Base-by-base conservation (phyloP, 2,113 vertebrate species). In the Brachionichthys hirsutus region DNA sequence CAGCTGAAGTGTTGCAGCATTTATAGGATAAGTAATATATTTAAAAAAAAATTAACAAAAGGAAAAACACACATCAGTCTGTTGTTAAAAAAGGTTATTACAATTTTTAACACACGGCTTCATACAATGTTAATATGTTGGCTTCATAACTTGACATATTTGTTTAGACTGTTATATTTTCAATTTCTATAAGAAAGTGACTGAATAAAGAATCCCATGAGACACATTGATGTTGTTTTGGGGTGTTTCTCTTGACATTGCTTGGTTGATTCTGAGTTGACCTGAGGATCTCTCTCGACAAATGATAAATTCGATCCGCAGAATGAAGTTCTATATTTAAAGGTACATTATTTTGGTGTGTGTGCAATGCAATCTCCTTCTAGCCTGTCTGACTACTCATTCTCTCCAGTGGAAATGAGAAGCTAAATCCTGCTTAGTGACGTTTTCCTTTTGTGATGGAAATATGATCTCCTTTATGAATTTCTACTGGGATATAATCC, bases 401-500 rank as follows among this genome's bases (percentile, higher is more conserved):
- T 43, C 35, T 59, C 24, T 59, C 57, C 47, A 14, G 57, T 64
- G 68, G 44, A 67, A 73, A 67, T 48, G 58, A 76, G 69, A 55
- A 53, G 69, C 62, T 73, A 74, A 81, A 62, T 60, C 78, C 81
- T 56, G 69, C 66, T 79, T 49, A 54, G 62, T 41, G 62, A 61
- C 65, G 24, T 19, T 45, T 73, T 67, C 62, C 59, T 44, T 73
- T 71, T 60, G 69, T 76, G 50, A 30, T 20, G 14, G 54, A 76
- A 80, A 71, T 60, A 42, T 54, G 53, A 83, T 67, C 75, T 70
- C 41, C 48, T 71, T 48, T 46, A 54, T 63, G 54, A 69, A 68
- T 71, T 70, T 48, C 63, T 54, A 57, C 46, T 22, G 17, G 40
- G 55, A 76, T 67, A 74, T 35, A 79, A 77, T 71, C 78, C 67